A percentile compares a stretch with the other conserved stretches of the same genome.
These are phyloP conservation scores for Cyanocitta stelleri DNA, from an alignment of 2,113 vertebrate species.

Conservation along the genomic window DNA sequence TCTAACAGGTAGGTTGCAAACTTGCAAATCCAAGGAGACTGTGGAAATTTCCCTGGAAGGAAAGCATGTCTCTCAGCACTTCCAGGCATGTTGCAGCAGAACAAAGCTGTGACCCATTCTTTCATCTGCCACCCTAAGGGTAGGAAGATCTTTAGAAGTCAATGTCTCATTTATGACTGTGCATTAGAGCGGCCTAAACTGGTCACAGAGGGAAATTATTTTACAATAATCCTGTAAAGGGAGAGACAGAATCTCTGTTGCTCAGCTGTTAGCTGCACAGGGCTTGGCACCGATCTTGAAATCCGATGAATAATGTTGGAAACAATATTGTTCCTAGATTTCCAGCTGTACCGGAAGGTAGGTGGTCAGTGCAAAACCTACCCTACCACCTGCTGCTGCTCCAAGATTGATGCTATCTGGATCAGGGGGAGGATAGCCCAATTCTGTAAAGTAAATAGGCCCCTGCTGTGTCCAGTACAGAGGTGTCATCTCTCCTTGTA, in stretches of 20 bases:
- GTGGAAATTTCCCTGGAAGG: slow-evolving; percentile 24
- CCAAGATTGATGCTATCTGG: background rate
- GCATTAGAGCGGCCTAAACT: background rate
- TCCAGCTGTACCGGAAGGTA: background rate
- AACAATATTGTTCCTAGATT: background rate
- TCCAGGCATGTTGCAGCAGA: background rate
- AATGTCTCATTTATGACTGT: slow-evolving; percentile 30
- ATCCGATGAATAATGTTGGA: background rate
- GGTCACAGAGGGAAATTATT: background rate
- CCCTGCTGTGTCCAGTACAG: background rate
- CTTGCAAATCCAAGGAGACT: background rate
- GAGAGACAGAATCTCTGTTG: background rate
- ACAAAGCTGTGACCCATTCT: slow-evolving; percentile 39
- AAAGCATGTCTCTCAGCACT: background rate
- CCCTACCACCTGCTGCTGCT: background rate
- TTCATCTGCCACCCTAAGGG: slow-evolving; percentile 42
- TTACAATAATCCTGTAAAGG: slow-evolving; percentile 16
- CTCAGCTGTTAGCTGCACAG: background rate
- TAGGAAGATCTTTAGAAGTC: slow-evolving; percentile 45
- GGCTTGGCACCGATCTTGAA: background rate
- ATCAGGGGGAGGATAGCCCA: background rate
- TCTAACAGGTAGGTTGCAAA: background rate
- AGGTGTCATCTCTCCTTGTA: background rate
- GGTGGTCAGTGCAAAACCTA: background rate
- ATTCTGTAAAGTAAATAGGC: background rate